Percentiles rank a stretch among this genome's conserved stretches.
phyloP scores from a whole-genome alignment of 2,888 invertebrate genomes.

The Diarsia rubi region DNA sequence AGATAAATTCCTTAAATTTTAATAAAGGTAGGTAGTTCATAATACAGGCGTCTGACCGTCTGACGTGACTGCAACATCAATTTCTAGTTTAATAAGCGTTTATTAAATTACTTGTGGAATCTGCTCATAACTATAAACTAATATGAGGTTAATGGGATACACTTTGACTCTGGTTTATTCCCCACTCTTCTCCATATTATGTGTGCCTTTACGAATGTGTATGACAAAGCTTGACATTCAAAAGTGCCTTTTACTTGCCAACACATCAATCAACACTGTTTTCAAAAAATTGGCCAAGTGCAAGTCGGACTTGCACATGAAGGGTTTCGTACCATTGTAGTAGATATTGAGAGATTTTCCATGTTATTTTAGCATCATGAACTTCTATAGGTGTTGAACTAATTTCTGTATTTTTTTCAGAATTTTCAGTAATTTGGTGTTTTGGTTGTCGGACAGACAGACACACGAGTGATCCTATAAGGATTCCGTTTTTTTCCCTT shows the following conservation, averaged over 20 bases:
- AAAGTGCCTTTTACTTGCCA: neutral
- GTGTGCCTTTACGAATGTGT: neutral
- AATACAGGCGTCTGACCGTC: neutral
- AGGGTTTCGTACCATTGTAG: too few species aligned
- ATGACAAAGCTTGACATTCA: neutral
- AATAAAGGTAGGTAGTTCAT: conserved; percentile 1
- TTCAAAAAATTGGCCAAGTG: too few species aligned
- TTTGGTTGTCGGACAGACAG: too few species aligned
- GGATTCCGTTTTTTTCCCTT: too few species aligned
- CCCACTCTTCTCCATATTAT: neutral
- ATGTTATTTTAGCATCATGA: too few species aligned
- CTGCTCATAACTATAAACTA: neutral
- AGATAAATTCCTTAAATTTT: neutral
- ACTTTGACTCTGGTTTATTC: neutral
- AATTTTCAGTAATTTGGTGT: too few species aligned
- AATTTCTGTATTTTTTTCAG: too few species aligned
- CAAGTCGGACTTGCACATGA: too few species aligned
- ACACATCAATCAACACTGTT: too few species aligned
- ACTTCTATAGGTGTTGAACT: too few species aligned
- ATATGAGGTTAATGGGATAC: neutral
- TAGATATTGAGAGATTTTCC: too few species aligned
- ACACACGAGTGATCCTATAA: too few species aligned
- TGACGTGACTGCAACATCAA: conserved; percentile 4
- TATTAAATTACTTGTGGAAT: conserved; percentile 16
- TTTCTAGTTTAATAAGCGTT: conserved; percentile 13